Evolutionary conservation across 2,888 invertebrate genomes (phyloP).

Genomic region (Eurytoma adleriae): DNA sequence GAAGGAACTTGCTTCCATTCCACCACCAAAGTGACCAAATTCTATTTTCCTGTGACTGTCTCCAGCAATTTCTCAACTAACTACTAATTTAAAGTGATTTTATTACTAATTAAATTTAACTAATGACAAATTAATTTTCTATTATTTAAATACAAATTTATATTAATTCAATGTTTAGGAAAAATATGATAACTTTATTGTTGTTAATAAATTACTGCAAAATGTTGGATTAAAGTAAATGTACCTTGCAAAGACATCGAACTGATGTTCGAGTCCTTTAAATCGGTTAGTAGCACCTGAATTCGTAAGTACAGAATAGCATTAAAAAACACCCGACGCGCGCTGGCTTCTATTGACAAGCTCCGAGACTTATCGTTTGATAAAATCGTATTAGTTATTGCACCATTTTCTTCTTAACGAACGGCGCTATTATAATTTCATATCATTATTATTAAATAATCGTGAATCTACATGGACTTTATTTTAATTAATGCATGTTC

Average conservation of each 20-base stretch:
- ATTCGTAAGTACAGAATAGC: neutral
- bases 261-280: neutral
- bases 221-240: neutral
- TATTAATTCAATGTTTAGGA: too few species aligned
- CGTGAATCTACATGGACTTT: conserved; percentile 40
- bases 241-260: neutral
- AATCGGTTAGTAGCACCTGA: neutral
- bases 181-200: neutral
- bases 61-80: conserved; percentile 31
- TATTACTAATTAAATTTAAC: neutral
- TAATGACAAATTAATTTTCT: too few species aligned
- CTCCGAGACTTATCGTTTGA: neutral
- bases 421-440: conserved; percentile 6
- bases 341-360: conserved; percentile 54
- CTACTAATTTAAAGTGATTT: neutral
- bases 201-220: neutral
- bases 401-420: conserved; percentile 37
- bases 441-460: conserved; percentile 40
- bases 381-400: conserved; percentile 37
- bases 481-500: conserved; percentile 44
- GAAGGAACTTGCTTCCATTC: conserved; percentile 27
- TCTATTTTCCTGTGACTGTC: conserved; percentile 21
- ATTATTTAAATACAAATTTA: too few species aligned
- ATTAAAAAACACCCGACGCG: conserved; percentile 15
- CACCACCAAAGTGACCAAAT: conserved; percentile 11